Evolutionary conservation across 1,140 invertebrate species (phyloP).

Genomic region (Drosophila kepulauana): DNA sequence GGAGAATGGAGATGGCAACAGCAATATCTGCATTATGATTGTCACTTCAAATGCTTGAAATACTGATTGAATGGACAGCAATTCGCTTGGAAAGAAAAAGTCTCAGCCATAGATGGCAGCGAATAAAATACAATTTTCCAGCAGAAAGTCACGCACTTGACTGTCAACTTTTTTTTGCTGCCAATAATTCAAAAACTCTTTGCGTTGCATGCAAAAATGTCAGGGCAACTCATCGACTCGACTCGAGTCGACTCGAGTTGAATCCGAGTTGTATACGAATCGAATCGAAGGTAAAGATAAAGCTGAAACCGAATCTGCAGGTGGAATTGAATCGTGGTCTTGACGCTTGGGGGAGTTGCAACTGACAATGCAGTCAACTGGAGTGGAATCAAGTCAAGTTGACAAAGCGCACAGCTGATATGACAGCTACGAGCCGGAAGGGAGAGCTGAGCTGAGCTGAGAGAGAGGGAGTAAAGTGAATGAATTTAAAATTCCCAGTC

Average conservation of each 20-base stretch:
- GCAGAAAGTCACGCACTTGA: slow-evolving; percentile 71
- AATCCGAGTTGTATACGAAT: neutral
- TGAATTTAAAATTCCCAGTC: slow-evolving; percentile 60
- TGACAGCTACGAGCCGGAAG: neutral
- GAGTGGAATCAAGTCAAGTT: slow-evolving; percentile 61
- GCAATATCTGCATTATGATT: slow-evolving; percentile 77
- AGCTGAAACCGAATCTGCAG: slow-evolving; percentile 5
- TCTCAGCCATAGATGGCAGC: slow-evolving; percentile 12
- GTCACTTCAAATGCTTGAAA: slow-evolving; percentile 76
- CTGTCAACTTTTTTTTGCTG: slow-evolving; percentile 75
- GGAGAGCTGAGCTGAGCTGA: neutral
- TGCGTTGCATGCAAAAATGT: slow-evolving; percentile 68
- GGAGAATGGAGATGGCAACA: slow-evolving; percentile 42
- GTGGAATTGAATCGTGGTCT: slow-evolving; percentile 6
- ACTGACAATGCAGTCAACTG: slow-evolving; percentile 32
- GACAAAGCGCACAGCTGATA: slow-evolving; percentile 46
- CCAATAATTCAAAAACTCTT: slow-evolving; percentile 75
- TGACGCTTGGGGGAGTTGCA: neutral
- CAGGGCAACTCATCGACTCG: slow-evolving; percentile 42
- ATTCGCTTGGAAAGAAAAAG: slow-evolving; percentile 64
- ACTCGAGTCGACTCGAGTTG: slow-evolving; percentile 8
- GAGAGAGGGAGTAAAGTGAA: slow-evolving; percentile 24
- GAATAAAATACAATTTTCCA: slow-evolving; percentile 55
- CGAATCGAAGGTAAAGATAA: slow-evolving; percentile 16
- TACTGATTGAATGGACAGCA: slow-evolving; percentile 79